Evolutionary conservation across 2,113 vertebrate species (phyloP).

Genomic region (Crotalus helleri): DNA sequence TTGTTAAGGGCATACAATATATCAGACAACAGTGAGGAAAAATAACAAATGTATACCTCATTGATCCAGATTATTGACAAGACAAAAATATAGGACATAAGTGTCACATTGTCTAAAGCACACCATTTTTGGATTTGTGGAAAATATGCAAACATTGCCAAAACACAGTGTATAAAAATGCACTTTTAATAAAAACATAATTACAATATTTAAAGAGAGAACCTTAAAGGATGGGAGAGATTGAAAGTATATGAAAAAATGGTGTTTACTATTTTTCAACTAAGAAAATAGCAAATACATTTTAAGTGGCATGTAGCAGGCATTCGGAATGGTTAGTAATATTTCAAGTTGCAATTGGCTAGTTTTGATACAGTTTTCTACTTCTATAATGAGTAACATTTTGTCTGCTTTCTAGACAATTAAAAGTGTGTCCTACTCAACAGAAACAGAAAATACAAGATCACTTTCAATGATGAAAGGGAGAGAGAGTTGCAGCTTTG

Average conservation of each 20-base stretch:
- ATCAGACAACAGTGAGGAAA: neutral
- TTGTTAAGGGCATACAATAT: conserved; percentile 10
- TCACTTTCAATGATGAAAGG: conserved; percentile 39
- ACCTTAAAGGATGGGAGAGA: neutral
- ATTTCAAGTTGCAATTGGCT: neutral
- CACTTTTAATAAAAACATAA: neutral
- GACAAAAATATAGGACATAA: neutral
- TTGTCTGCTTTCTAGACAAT: conserved; percentile 27
- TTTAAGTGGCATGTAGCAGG: neutral
- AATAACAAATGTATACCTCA: neutral
- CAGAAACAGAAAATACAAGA: conserved; percentile 18
- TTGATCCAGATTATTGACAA: neutral
- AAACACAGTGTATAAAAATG: neutral
- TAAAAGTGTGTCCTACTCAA: conserved; percentile 22
- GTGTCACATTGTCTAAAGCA: neutral
- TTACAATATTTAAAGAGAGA: neutral
- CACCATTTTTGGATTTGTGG: neutral
- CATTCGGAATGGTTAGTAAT: neutral
- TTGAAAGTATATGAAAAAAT: neutral
- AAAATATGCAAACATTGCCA: neutral
- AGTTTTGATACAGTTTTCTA: neutral
- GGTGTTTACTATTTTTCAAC: neutral
- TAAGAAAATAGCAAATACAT: neutral
- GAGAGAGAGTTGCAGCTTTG: conserved; percentile 25
- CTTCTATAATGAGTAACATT: neutral